Evolutionary conservation across 2,888 invertebrate species (phyloP), one percentile per base, ranked within the genome.

Genomic region (Opisthograptis luteolata): DNA sequence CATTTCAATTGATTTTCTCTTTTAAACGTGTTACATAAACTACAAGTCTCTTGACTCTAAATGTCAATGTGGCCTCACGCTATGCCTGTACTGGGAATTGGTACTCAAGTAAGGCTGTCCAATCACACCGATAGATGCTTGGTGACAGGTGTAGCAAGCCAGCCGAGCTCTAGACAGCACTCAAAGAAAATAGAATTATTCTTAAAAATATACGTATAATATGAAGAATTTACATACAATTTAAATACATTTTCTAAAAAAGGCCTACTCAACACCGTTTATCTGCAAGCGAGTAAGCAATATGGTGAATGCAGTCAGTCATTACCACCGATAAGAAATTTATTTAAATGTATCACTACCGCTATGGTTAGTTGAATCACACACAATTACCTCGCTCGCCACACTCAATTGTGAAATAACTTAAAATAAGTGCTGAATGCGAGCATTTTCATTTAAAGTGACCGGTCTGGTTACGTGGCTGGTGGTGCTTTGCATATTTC

Each of bases 331-430:
- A 58, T 62, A 68, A 72, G 70, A 76, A 73, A 72, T 73, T 66
- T 68, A 74, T 76, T 65, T 70, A 76, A 73, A 72, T 73, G 65
- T 68, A 74, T 76, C 66, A 69, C 70, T 62, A 62, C 64, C 66
- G 66, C 68, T 54, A 67, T 68, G 59, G 66, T 76, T 74, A 74
- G 73, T 78, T 73, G 76, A 76, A 76, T 80, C 68, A 61, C 64
- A 66, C 61, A 62, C 66, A 66, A 76, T 75, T 76, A 71, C 66
- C 55, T 47, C 48, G 32, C 22, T 31, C 53, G 49, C 46, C 53
- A 58, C 60, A 62, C 61, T 48, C 60, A 50, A 66, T 73, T 74
- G 66, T 56, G 72, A 70, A 77, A 74, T 64, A 63, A 62, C 57
- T 59, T 51, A 69, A 68, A 74, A 70, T 64, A 64, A 62, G 58